Base-by-base conservation (phyloP, 1,140 invertebrate genomes). In the Stenopsyche tienmushanensis region DNA sequence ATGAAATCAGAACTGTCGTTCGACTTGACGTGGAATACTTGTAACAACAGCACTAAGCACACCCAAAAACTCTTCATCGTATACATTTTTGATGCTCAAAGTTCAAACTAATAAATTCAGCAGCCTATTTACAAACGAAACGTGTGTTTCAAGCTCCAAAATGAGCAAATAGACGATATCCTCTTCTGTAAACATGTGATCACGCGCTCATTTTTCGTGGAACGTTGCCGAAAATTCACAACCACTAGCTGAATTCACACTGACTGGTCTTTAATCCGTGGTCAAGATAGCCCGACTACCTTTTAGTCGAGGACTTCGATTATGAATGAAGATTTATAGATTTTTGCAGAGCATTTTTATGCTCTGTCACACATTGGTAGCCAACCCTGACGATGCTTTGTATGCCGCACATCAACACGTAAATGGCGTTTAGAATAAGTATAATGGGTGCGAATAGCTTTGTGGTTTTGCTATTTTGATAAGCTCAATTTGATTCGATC, bases 1-100 rank as follows among this genome's bases (percentile, higher is more conserved):
- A n/a, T n/a, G n/a, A n/a, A n/a, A n/a, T n/a, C n/a, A 26, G 77
- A 74, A 8, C 76, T 65, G 24, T 57, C 74, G 15, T 72, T 73
- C 5, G 18, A 29, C n/a, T 26, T 60, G 21, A 67, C 1, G 15
- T 63, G 63, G 7, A 60, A 2, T 24, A 60, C 1, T 8, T 49
- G 57, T 17, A 60, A 23, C 10, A 23, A 26, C 34, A 60, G 3
- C 42, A 60, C 23, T 15, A 7, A 17, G 10, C 41, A 60, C 42
- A 47, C 41, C 15, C 8, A 13, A 20, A 60, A 26, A 9, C 2
- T n/a, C 42, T 47, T 60, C 25, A 3, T 39, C 29, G 15, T 42
- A 44, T 20, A 2, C 15, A 57, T 42, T 21, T 20, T 41, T 42
- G 29, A 34, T 34, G 5, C 29, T 7, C 29, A 34, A 34, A 34